Conservation (phyloP, 2,888 invertebrate species). For the Drosophila longiperda region DNA sequence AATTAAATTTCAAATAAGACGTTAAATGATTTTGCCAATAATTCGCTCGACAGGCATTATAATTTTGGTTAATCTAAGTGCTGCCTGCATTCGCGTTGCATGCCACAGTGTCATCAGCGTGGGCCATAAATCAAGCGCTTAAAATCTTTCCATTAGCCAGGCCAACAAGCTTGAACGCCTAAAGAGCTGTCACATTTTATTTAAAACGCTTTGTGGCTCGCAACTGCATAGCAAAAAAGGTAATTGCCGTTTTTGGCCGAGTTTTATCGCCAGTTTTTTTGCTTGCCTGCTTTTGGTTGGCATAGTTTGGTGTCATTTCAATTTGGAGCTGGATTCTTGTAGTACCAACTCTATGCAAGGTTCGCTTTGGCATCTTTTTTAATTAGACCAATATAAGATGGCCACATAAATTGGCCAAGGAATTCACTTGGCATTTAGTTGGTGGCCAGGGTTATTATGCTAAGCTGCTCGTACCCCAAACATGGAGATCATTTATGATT, state of each 20-base stretch:
- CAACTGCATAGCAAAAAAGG: constrained; percentile 35
- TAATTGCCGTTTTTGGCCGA: constrained; percentile 55
- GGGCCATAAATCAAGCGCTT: constrained; percentile 63
- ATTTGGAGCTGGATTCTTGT: background rate
- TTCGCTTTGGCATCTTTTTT: constrained; percentile 36
- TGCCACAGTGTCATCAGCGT: constrained; percentile 61
- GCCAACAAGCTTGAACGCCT: constrained; percentile 39
- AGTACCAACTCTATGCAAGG: constrained; percentile 24
- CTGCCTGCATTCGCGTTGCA: constrained; percentile 42
- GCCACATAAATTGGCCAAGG: constrained; percentile 60
- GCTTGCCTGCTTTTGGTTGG: constrained; percentile 18
- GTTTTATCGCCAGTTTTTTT: constrained; percentile 47
- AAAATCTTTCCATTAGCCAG: constrained; percentile 67
- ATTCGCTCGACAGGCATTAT: background rate
- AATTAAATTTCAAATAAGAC: background rate
- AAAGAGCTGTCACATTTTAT: constrained; percentile 66
- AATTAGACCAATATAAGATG: constrained; percentile 62
- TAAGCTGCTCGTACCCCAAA: constrained; percentile 15
- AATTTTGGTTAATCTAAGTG: background rate
- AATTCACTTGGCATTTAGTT: constrained; percentile 32
- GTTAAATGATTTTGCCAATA: constrained; percentile 1
- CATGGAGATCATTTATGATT: constrained; percentile 66
- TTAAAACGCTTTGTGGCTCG: constrained; percentile 47
- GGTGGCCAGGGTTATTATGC: constrained; percentile 29
- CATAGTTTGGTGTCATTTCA: constrained; percentile 28